Evolutionary conservation across 2,888 invertebrate species (phyloP).

Genomic region (Psylliodes chrysocephalus): DNA sequence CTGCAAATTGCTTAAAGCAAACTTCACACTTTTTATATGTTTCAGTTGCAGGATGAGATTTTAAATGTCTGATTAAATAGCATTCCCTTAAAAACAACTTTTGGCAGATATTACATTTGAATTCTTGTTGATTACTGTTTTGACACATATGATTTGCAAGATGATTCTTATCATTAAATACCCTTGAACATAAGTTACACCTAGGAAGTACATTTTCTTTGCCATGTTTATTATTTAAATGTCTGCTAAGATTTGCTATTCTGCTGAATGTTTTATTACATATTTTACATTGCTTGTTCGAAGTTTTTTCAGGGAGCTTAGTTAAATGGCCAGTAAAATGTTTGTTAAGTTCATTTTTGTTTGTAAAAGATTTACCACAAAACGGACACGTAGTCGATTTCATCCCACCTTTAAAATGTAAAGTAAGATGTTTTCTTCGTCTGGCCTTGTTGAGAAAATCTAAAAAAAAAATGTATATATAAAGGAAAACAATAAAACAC

Average conservation of each 20-base stretch:
- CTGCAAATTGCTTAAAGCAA: background rate
- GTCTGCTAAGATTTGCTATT: background rate
- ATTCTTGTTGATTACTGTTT: background rate
- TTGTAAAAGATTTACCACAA: constrained; percentile 9
- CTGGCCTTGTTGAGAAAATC: background rate
- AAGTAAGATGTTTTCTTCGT: background rate
- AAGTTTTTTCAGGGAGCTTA: background rate
- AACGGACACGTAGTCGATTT: constrained; percentile 9
- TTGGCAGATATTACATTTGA: background rate
- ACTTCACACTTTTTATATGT: background rate
- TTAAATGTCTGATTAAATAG: background rate
- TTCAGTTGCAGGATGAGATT: background rate
- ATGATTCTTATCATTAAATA: background rate
- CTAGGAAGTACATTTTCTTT: background rate
- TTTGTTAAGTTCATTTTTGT: background rate
- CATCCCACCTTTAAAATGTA: background rate
- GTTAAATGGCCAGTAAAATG: constrained; percentile 10
- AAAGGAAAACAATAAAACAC: too few species aligned
- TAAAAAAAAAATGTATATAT: background rate
- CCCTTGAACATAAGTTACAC: background rate
- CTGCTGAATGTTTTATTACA: background rate
- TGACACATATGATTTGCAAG: background rate
- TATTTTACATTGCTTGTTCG: constrained; percentile 9
- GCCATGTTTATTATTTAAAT: constrained; percentile 6
- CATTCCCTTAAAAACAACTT: background rate